Conservation (phyloP, 2,888 invertebrate genomes). For the Callosobruchus maculatus region DNA sequence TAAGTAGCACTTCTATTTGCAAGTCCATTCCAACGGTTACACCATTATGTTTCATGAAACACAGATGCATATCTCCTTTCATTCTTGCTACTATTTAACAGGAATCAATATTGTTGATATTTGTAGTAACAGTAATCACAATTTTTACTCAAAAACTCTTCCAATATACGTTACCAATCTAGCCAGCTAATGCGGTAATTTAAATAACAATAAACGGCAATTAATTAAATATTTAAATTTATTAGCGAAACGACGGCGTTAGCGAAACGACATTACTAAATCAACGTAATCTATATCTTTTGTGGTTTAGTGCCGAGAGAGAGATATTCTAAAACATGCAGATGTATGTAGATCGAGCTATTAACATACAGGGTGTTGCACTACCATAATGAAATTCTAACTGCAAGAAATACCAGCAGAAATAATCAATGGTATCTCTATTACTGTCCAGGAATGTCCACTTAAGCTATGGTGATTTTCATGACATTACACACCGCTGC, state of each 20-base stretch:
- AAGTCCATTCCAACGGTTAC: too few species aligned
- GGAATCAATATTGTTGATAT: too few species aligned
- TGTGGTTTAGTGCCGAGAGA: constrained; percentile 4
- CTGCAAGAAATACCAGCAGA: not conserved
- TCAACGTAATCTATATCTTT: constrained; percentile 12
- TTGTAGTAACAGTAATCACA: not conserved
- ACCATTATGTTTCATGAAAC: too few species aligned
- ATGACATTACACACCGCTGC: too few species aligned
- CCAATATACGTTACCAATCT: not conserved
- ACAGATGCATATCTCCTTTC: too few species aligned
- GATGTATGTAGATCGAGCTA: constrained; percentile 17
- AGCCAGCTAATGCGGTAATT: not conserved
- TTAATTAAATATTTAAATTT: constrained; percentile 15
- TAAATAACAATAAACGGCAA: constrained; percentile 14
- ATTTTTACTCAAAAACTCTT: not conserved
- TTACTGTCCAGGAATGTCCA: too few species aligned
- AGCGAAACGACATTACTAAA: constrained; percentile 8
- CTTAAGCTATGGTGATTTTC: too few species aligned
- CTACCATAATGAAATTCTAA: not conserved
- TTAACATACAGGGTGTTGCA: constrained; percentile 10
- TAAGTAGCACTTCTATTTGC: too few species aligned
- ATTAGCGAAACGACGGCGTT: constrained; percentile 7
- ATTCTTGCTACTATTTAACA: constrained; percentile 4
- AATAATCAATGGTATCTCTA: too few species aligned
- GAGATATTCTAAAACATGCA: constrained; percentile 14